These are phyloP conservation scores for Nycticebus coucang DNA, from an alignment of 2,113 vertebrate genomes.

Conservation along the genomic window DNA sequence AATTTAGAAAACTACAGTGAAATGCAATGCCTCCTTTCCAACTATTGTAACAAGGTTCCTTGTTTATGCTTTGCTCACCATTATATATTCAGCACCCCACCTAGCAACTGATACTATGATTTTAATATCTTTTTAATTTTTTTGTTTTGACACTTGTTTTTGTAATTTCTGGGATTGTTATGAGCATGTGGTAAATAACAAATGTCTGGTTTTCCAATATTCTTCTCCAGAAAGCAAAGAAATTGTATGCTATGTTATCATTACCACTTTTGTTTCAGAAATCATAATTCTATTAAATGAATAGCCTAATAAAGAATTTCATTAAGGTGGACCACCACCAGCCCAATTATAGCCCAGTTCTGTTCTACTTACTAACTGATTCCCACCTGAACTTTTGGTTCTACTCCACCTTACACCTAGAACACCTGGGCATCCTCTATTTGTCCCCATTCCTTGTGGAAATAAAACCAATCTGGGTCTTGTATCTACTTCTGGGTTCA, in stretches of 20 bases:
- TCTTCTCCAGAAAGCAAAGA: not conserved
- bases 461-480: not conserved
- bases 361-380: not conserved
- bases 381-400: not conserved
- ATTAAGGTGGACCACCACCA: not conserved
- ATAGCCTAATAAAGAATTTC: not conserved
- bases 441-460: not conserved
- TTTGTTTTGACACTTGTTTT: not conserved
- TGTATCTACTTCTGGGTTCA: not conserved
- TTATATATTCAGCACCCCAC: not conserved
- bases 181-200: not conserved
- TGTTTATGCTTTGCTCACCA: not conserved
- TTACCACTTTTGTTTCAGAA: not conserved
- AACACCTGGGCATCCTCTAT: not conserved
- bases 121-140: not conserved
- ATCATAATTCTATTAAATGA: not conserved
- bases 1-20: not conserved
- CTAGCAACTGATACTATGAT: not conserved
- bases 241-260: not conserved
- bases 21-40: not conserved
- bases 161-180: not conserved
- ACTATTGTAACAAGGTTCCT: too few species aligned
- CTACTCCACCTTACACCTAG: not conserved
- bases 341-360: not conserved
- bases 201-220: not conserved